Percentiles rank a stretch among this genome's conserved stretches.
These are phyloP conservation scores for Sarcophaga carnaria DNA, from an alignment of 2,888 invertebrate species.

Conservation along the genomic window DNA sequence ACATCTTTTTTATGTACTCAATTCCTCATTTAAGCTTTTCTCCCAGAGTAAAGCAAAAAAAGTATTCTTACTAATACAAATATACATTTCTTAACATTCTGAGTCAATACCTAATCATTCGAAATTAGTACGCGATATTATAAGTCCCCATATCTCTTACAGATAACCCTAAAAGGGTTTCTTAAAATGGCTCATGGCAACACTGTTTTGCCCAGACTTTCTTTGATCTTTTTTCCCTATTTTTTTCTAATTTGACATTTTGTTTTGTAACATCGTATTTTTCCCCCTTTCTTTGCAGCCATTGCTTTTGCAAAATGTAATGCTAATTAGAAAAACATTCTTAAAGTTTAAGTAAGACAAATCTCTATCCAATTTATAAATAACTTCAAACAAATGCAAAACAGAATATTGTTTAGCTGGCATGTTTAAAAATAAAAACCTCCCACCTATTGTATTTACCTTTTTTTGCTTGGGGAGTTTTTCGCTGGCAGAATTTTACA, in stretches of 20 bases:
- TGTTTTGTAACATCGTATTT: conserved; percentile 57
- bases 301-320: conserved; percentile 25
- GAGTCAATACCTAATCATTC: too few species aligned
- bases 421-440: neutral
- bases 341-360: neutral
- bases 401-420: neutral
- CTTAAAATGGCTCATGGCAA: neutral
- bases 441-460: conserved; percentile 43
- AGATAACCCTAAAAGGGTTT: neutral
- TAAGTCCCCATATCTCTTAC: too few species aligned
- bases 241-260: conserved; percentile 62
- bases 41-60: too few species aligned
- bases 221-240: neutral
- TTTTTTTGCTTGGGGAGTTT: conserved; percentile 2
- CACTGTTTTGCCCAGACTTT: neutral
- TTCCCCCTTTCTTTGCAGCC: neutral
- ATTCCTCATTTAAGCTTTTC: too few species aligned
- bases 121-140: too few species aligned
- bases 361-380: neutral
- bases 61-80: too few species aligned
- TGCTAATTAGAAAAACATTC: conserved; percentile 54
- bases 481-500: conserved; percentile 8
- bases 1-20: too few species aligned
- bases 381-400: neutral
- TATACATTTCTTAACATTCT: too few species aligned